These are phyloP conservation scores for Macrosoma leucophasiata DNA, from an alignment of 2,888 invertebrate species.

Conservation along the genomic window DNA sequence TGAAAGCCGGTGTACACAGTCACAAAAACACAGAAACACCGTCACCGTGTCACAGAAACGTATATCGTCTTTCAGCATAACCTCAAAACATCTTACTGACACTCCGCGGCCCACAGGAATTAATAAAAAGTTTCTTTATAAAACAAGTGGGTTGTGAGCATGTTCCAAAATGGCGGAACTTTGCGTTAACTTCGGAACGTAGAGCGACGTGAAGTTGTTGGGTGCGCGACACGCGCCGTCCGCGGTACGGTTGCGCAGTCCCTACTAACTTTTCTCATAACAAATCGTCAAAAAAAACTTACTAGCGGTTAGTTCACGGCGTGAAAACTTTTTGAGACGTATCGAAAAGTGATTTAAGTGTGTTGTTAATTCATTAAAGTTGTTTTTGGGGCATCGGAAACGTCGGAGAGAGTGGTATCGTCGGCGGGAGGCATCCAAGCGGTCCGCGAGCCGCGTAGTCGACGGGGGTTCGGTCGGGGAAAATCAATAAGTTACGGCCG, in stretches of 20 bases:
- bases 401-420: constrained; percentile 47
- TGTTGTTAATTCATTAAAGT: constrained; percentile 35
- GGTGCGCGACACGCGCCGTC: constrained; percentile 62
- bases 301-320: constrained; percentile 35
- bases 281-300: constrained; percentile 54
- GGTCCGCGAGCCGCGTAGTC: constrained; percentile 62
- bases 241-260: constrained; percentile 55
- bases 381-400: constrained; percentile 38
- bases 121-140: constrained; percentile 78
- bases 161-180: constrained; percentile 78
- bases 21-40: constrained; percentile 42
- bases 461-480: constrained; percentile 70
- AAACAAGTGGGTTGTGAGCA: constrained; percentile 78
- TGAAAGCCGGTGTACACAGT: constrained; percentile 35
- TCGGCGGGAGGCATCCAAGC: constrained; percentile 43
- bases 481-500: constrained; percentile 77
- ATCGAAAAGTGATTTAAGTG: constrained; percentile 39
- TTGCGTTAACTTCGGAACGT: constrained; percentile 76
- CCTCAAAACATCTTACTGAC: constrained; percentile 76
- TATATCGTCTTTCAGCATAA: constrained; percentile 65
- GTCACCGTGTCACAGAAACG: constrained; percentile 52
- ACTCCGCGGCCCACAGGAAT: constrained; percentile 76
- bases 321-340: constrained; percentile 36
- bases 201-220: constrained; percentile 74
- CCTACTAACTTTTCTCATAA: constrained; percentile 65